Evolutionary conservation across 2,113 vertebrate species (phyloP).

Genomic region (Sylvietta virens): DNA sequence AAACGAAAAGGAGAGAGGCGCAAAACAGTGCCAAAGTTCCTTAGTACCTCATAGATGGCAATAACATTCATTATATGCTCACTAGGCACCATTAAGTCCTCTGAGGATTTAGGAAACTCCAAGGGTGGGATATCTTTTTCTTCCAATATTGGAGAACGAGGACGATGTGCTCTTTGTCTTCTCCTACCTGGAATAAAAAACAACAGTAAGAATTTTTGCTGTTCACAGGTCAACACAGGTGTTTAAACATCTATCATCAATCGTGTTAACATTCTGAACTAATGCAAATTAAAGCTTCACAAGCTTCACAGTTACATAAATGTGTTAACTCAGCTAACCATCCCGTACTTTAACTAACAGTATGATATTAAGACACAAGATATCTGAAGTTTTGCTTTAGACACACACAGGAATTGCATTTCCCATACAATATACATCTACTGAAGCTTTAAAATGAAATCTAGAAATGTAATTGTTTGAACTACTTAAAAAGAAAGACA

Average conservation of each 20-base stretch:
- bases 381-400: neutral
- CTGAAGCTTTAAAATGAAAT: neutral
- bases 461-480: neutral
- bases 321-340: neutral
- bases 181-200: slow-evolving; percentile 79
- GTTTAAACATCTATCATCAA: neutral
- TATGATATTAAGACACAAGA: neutral
- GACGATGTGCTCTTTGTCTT: slow-evolving; percentile 82
- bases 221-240: neutral
- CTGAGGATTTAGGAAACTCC: slow-evolving; percentile 89
- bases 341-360: neutral
- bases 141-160: slow-evolving; percentile 90
- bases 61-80: slow-evolving; percentile 91
- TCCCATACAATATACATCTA: neutral
- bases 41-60: slow-evolving; percentile 93
- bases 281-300: neutral
- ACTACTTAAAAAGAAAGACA: neutral
- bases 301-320: neutral
- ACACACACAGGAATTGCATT: neutral
- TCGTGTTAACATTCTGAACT: neutral
- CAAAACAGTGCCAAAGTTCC: slow-evolving; percentile 94
- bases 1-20: slow-evolving; percentile 96
- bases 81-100: slow-evolving; percentile 91
- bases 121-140: slow-evolving; percentile 91
- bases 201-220: neutral